phyloP scores from a whole-genome alignment of 2,113 vertebrate genomes.

The Miniopterus natalensis region DNA sequence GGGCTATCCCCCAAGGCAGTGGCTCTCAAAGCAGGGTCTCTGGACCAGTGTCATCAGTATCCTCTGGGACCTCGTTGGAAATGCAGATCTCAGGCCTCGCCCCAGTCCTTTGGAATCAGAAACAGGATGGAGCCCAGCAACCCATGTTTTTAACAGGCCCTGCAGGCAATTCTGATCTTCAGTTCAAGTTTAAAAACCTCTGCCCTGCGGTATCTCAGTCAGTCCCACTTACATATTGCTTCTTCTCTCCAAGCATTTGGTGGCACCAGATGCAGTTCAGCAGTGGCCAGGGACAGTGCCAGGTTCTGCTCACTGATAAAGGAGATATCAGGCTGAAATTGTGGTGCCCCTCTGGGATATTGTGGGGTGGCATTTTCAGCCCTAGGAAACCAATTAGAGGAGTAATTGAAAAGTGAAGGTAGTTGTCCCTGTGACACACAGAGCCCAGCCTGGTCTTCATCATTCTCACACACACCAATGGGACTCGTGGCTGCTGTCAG shows the following conservation, averaged over 20 bases:
- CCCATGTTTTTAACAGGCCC: background rate
- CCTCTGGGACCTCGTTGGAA: background rate
- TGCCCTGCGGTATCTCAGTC: background rate
- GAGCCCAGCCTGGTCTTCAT: background rate
- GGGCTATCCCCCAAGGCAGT: background rate
- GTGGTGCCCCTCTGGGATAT: background rate
- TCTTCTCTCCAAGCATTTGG: background rate
- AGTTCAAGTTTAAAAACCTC: background rate
- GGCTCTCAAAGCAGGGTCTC: background rate
- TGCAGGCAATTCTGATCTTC: background rate
- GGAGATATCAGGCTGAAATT: background rate
- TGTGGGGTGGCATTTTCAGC: background rate
- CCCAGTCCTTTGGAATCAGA: background rate
- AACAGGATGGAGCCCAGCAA: background rate
- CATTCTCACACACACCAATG: background rate
- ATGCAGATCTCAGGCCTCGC: background rate
- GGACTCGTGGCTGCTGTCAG: background rate
- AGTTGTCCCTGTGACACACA: background rate
- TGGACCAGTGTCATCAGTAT: background rate
- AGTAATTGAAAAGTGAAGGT: conserved; percentile 45
- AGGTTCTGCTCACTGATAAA: conserved; percentile 17
- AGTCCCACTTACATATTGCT: background rate
- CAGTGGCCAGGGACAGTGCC: background rate
- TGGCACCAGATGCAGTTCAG: background rate
- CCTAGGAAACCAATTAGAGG: conserved; percentile 19